Conservation (phyloP, 1,140 invertebrate genomes). For the Drosophila pseudoobscura region DNA sequence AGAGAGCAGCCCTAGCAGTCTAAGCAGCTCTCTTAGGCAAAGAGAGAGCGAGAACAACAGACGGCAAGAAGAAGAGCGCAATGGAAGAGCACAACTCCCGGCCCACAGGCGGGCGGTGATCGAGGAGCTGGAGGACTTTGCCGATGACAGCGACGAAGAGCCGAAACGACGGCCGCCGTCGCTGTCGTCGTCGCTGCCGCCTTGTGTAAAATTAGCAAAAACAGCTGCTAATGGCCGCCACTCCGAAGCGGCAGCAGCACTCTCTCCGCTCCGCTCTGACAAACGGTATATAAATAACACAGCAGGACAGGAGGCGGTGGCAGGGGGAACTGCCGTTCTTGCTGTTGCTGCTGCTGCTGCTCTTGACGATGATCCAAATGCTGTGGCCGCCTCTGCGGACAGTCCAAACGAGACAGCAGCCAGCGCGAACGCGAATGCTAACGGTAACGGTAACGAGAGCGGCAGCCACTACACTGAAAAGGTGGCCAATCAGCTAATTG, state of each 20-base stretch:
- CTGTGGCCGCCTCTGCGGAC: constrained; percentile 35
- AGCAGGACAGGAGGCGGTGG: constrained; percentile 2
- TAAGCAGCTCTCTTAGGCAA: constrained; percentile 19
- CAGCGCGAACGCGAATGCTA: constrained; percentile 42
- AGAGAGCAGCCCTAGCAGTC: constrained; percentile 18
- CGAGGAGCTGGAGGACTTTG: constrained; percentile 76
- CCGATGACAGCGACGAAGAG: constrained; percentile 39
- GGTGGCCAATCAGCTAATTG: constrained; percentile 59
- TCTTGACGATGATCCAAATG: constrained; percentile 67
- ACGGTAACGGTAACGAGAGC: no score
- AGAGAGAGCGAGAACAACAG: not conserved
- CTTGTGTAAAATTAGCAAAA: constrained; percentile 77
- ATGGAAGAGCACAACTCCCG: constrained; percentile 6
- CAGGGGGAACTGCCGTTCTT: constrained; percentile 36
- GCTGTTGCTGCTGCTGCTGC: not conserved
- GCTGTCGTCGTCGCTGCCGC: constrained; percentile 1
- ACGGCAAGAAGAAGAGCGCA: constrained; percentile 17
- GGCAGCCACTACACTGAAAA: constrained; percentile 6
- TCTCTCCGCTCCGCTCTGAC: constrained; percentile 58
- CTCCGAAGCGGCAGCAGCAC: not conserved
- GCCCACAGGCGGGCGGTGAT: constrained; percentile 61
- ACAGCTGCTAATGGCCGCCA: constrained; percentile 74
- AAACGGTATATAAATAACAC: constrained; percentile 76
- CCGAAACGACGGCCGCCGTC: not conserved
- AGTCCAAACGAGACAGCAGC: constrained; percentile 76